phyloP scores from a whole-genome alignment of 30 jellyfish, hydroid and myxozoan genomes.

The Nemopilema nomurai region DNA sequence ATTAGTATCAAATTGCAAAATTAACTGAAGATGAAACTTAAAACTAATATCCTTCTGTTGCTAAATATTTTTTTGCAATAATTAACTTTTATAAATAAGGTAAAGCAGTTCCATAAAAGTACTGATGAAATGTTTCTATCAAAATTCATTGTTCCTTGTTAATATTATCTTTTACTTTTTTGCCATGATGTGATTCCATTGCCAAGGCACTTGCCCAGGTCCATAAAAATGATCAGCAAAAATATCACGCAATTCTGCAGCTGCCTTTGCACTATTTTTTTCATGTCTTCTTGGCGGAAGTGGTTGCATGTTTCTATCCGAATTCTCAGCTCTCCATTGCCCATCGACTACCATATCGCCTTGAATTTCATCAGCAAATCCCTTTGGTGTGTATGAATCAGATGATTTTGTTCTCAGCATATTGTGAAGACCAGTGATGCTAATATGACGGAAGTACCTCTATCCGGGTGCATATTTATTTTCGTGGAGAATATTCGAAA shows the following conservation, averaged over 20 bases:
- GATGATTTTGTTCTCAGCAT: constrained; percentile 4
- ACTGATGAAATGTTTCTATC: not conserved
- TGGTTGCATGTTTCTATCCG: not conserved
- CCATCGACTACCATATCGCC: not conserved
- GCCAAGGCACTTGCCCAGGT: constrained; percentile 68
- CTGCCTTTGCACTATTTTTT: constrained; percentile 27
- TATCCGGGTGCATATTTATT: constrained; percentile 30
- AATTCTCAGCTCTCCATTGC: not conserved
- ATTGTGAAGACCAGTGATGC: constrained; percentile 7
- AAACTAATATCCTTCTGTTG: not conserved
- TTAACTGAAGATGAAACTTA: constrained; percentile 1
- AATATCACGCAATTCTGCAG: constrained; percentile 38
- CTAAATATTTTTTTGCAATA: not conserved
- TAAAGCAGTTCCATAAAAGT: not conserved
- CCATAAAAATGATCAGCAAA: constrained; percentile 56
- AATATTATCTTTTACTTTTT: not conserved
- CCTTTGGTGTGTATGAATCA: constrained; percentile 12
- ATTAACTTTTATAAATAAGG: not conserved
- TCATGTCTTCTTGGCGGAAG: not conserved
- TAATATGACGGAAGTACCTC: not conserved
- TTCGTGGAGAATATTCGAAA: constrained; percentile 11
- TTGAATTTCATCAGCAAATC: constrained; percentile 12
- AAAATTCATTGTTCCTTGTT: not conserved
- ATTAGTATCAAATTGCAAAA: not conserved
- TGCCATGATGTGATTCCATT: constrained; percentile 55